Evolutionary conservation across 2,113 vertebrate genomes (phyloP).

Genomic region (Xenus cinereus): DNA sequence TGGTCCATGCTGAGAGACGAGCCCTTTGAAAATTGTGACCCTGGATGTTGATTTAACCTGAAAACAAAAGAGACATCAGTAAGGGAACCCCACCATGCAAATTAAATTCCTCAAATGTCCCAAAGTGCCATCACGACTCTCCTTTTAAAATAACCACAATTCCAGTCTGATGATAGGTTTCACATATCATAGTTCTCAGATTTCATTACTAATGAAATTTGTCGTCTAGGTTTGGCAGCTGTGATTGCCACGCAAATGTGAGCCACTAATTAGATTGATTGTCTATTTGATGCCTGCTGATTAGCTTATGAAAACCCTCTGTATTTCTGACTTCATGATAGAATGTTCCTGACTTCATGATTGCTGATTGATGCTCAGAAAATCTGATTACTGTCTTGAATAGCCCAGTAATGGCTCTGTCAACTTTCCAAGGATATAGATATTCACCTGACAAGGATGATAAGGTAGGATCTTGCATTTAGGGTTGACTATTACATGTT

Average conservation of each 20-base stretch:
- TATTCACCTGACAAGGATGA: slow-evolving; percentile 63
- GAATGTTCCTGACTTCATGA: slow-evolving; percentile 75
- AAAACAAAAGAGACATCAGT: not conserved
- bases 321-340: slow-evolving; percentile 74
- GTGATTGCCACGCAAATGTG: slow-evolving; percentile 75
- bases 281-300: slow-evolving; percentile 80
- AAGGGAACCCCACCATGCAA: not conserved
- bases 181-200: slow-evolving; percentile 69
- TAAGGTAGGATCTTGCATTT: slow-evolving; percentile 10
- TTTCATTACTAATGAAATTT: slow-evolving; percentile 78
- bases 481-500: slow-evolving; percentile 10
- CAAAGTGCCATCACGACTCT: not conserved
- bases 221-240: slow-evolving; percentile 69
- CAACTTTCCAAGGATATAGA: slow-evolving; percentile 68
- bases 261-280: slow-evolving; percentile 81
- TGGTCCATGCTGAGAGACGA: not conserved
- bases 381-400: slow-evolving; percentile 78
- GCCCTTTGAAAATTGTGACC: not conserved
- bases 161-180: slow-evolving; percentile 60
- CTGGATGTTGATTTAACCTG: not conserved
- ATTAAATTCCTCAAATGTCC: slow-evolving; percentile 25
- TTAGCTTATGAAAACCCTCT: slow-evolving; percentile 79
- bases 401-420: slow-evolving; percentile 74
- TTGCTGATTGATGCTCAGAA: slow-evolving; percentile 76
- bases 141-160: slow-evolving; percentile 48